Base-by-base conservation (phyloP, 2,888 invertebrate species). In the Agrilus biguttatus region DNA sequence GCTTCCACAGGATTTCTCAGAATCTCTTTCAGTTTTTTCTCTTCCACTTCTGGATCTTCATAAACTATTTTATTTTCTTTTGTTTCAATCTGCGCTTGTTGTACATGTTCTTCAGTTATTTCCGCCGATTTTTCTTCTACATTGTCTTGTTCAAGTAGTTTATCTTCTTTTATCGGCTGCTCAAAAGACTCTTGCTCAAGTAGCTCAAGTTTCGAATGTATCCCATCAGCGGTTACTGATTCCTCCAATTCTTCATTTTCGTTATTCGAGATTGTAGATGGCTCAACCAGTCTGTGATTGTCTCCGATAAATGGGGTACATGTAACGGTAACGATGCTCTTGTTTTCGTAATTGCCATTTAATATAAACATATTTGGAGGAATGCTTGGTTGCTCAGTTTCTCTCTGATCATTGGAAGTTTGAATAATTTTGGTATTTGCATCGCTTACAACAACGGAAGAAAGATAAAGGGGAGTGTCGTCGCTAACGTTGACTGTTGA, bases 1-100 rank as follows among this genome's bases (percentile, higher is more conserved):
- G 84, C 84, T 71, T 83, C 82, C 8, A 84, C 83, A 1, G 84
- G 84, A 65, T 84, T 79, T 50, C 71, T 70, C 35, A 82, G 58
- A 48, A 80, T 71, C 21, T 40, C 33, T 17, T 43, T 47, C 17
- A 45, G 44, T 32, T 41, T 36, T 33, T 37, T 41, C 17, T 45
- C 43, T 42, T 47, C 46, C 28, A 39, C 32, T 40, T 37, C 12
- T 14, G 39, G 14, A 8, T 33, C 35, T 42, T 42, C 38, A 23
- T 39, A 14, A 2, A 36, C 4, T 13, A 8, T 3, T 36, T 7
- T 8, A 14, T 10, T 13, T 36, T 14, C 28, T 28, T 36, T 28
- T 36, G 41, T 32, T n/a, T 12, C 33, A 39, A 32, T 13, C 28
- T 37, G 23, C 35, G 40, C 40, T 37, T 43, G 21, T 21, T 21